Percentiles rank a stretch among this genome's conserved stretches.
Evolutionary conservation across 2,888 invertebrate species (phyloP).

Genomic region (Drosophila phalerata): DNA sequence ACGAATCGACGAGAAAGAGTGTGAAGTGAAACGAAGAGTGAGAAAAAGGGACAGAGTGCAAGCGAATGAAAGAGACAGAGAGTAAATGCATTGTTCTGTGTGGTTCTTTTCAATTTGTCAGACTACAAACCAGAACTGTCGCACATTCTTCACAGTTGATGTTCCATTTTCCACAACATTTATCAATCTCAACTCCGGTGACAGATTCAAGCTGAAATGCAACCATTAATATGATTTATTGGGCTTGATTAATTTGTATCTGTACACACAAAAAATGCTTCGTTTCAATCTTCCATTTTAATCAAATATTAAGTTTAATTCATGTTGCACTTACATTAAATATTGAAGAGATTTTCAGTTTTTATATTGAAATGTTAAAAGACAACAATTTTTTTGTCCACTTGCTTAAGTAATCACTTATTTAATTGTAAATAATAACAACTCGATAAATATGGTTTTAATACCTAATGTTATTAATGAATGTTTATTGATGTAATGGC

Average conservation of each 20-base stretch:
- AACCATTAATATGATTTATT: constrained; percentile 17
- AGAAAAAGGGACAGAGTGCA: neutral
- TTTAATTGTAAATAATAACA: too few species aligned
- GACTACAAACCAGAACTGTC: constrained; percentile 48
- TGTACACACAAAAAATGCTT: neutral
- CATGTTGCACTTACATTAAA: neutral
- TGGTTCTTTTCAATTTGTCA: constrained; percentile 54
- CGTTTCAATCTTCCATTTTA: neutral
- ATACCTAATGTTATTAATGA: too few species aligned
- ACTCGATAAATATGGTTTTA: too few species aligned
- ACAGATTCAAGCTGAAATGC: constrained; percentile 16
- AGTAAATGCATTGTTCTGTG: constrained; percentile 32
- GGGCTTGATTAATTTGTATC: constrained; percentile 2
- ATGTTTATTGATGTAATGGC: too few species aligned
- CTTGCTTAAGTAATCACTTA: too few species aligned
- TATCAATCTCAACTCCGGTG: constrained; percentile 29
- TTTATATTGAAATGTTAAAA: too few species aligned
- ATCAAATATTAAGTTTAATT: neutral
- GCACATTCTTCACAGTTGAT: constrained; percentile 41
- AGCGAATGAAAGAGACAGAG: neutral
- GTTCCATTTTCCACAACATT: constrained; percentile 49
- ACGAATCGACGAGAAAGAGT: constrained; percentile 15
- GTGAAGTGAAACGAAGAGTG: constrained; percentile 1
- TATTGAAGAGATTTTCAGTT: neutral
- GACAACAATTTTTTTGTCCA: too few species aligned